phyloP scores from a whole-genome alignment of 2,888 invertebrate genomes.

The Himalopsyche japonica region DNA sequence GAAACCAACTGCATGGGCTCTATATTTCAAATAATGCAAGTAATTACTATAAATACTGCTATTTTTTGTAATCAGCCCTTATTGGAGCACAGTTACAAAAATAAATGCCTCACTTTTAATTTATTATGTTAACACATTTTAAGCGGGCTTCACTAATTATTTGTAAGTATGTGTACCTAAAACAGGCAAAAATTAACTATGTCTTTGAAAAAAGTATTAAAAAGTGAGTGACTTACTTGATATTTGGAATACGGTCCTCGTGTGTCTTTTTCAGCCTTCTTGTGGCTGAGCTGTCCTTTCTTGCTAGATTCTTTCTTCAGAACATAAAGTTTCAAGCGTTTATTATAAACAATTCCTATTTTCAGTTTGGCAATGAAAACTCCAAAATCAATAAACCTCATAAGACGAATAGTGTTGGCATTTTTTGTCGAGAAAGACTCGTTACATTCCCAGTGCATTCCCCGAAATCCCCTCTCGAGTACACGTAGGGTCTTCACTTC shows the following conservation, averaged over 20 bases:
- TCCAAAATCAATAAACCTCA: conserved; percentile 81
- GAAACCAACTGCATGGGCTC: no score
- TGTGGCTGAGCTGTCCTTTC: conserved; percentile 49
- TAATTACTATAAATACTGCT: no score
- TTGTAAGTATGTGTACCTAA: no score
- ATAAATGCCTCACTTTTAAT: no score
- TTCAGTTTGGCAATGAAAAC: conserved; percentile 68
- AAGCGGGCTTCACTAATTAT: no score
- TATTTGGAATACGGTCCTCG: conserved; percentile 12
- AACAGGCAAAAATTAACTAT: no score
- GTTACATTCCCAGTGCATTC: conserved; percentile 71
- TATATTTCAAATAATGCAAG: no score
- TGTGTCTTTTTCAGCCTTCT: conserved; percentile 45
- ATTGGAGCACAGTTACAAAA: no score
- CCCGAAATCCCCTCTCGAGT: conserved; percentile 68
- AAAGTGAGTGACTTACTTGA: conserved; percentile 15
- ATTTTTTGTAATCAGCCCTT: no score
- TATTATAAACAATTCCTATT: conserved; percentile 69
- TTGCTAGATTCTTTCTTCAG: conserved; percentile 46
- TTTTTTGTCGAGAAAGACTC: conserved; percentile 64
- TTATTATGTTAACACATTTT: no score
- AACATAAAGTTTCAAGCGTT: conserved; percentile 55
- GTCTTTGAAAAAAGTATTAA: no score
- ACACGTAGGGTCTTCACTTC: conserved; percentile 72
- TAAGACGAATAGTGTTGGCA: conserved; percentile 73